Percentiles rank a stretch among this genome's conserved stretches.
Conservation (phyloP, 2,113 vertebrate genomes). For the Hippocampus zosterae region DNA sequence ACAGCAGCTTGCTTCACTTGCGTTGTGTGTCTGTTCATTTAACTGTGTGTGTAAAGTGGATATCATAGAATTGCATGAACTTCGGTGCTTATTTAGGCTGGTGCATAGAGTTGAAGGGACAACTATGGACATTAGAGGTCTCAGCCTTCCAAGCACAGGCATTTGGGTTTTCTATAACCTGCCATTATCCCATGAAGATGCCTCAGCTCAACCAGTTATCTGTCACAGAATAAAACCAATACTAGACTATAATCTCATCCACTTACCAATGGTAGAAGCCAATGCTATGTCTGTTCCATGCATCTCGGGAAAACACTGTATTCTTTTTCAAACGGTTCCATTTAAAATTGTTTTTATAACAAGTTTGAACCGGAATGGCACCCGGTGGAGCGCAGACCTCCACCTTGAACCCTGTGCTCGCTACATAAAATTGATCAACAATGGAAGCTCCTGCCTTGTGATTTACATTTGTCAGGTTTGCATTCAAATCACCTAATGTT, state of each 20-base stretch:
- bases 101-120: constrained; percentile 44
- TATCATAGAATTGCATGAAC: constrained; percentile 37
- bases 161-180: constrained; percentile 66
- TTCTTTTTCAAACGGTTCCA: constrained; percentile 5
- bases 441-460: no score
- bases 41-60: constrained; percentile 34
- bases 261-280: constrained; percentile 49
- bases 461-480: no score
- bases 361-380: neutral
- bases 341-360: constrained; percentile 19
- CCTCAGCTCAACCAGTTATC: constrained; percentile 63
- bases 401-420: neutral
- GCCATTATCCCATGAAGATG: constrained; percentile 66
- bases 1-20: constrained; percentile 31
- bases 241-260: constrained; percentile 61
- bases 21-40: constrained; percentile 7
- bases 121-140: constrained; percentile 61
- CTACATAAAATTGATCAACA: no score
- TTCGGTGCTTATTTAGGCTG: constrained; percentile 50
- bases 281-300: constrained; percentile 54
- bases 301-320: constrained; percentile 44
- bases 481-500: no score
- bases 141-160: constrained; percentile 52
- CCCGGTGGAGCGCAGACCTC: neutral
- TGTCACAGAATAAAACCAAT: constrained; percentile 60